These are phyloP conservation scores for Acanthochromis polyacanthus DNA, from an alignment of 2,113 vertebrate genomes.

Conservation along the genomic window DNA sequence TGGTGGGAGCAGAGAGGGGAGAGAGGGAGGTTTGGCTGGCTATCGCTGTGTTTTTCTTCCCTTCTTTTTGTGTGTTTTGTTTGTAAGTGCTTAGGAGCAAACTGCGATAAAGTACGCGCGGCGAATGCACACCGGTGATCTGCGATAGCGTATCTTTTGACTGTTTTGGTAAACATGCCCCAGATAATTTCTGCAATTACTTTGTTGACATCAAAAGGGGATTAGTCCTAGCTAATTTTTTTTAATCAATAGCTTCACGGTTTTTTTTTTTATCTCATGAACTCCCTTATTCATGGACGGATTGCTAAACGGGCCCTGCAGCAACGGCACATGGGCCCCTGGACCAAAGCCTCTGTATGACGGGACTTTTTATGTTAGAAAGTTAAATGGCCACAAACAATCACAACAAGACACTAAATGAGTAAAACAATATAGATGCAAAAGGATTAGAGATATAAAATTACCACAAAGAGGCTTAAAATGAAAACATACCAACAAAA, in stretches of 20 bases:
- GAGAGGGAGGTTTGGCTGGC: constrained; percentile 29
- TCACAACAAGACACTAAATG: too few relatives aligned
- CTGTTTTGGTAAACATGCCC: constrained; percentile 32
- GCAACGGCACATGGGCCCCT: not conserved
- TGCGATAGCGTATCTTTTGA: constrained; percentile 25
- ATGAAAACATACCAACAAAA: not conserved
- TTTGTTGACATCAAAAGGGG: constrained; percentile 40
- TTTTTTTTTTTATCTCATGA: constrained; percentile 1
- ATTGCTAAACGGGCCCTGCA: constrained; percentile 4
- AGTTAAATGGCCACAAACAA: not conserved
- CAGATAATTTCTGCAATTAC: constrained; percentile 37
- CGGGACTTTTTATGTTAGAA: not conserved
- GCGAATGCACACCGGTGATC: not conserved
- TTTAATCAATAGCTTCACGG: constrained; percentile 22
- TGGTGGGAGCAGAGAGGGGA: constrained; percentile 52
- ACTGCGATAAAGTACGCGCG: constrained; percentile 31
- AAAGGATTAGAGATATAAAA: too few relatives aligned
- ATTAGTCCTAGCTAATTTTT: constrained; percentile 30
- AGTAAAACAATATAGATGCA: not conserved
- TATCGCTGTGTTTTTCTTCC: constrained; percentile 24
- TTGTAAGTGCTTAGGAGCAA: constrained; percentile 20
- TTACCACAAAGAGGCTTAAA: not conserved
- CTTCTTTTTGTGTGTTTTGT: not conserved
- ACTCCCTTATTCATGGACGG: constrained; percentile 1
- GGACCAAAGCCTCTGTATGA: not conserved